Conservation (phyloP, 2,797 vertebrate species). For the Chelonia mydas region DNA sequence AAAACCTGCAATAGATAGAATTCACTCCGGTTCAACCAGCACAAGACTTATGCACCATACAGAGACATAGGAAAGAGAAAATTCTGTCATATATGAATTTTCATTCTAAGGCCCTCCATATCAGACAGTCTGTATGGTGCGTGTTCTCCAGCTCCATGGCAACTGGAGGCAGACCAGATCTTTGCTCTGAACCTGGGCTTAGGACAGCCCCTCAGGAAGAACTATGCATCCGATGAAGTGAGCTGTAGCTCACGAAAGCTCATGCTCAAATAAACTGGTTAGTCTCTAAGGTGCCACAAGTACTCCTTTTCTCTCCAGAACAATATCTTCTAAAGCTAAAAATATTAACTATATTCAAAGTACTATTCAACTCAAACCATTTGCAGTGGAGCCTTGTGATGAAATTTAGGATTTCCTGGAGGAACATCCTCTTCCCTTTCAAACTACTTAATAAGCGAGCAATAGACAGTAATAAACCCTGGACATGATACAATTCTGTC, state of each 20-base stretch:
- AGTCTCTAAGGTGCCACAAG: too few relatives aligned
- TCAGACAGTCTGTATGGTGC: not conserved
- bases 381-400: not conserved
- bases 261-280: too few relatives aligned
- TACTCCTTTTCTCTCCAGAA: too few relatives aligned
- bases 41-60: not conserved
- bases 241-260: too few relatives aligned
- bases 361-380: not conserved
- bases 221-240: too few relatives aligned
- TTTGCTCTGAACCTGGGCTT: not conserved
- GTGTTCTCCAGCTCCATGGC: not conserved
- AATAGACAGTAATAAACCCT: not conserved
- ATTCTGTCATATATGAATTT: not conserved
- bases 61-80: not conserved
- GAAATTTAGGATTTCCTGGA: not conserved
- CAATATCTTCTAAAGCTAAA: not conserved
- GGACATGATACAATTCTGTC: not conserved
- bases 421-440: not conserved
- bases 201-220: not conserved
- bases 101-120: not conserved
- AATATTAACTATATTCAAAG: not conserved
- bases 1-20: not conserved
- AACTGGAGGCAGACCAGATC: not conserved
- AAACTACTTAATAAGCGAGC: not conserved
- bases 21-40: not conserved